Evolutionary conservation across 2,797 vertebrate genomes (phyloP).

Genomic region (Crenuchus spilurus): DNA sequence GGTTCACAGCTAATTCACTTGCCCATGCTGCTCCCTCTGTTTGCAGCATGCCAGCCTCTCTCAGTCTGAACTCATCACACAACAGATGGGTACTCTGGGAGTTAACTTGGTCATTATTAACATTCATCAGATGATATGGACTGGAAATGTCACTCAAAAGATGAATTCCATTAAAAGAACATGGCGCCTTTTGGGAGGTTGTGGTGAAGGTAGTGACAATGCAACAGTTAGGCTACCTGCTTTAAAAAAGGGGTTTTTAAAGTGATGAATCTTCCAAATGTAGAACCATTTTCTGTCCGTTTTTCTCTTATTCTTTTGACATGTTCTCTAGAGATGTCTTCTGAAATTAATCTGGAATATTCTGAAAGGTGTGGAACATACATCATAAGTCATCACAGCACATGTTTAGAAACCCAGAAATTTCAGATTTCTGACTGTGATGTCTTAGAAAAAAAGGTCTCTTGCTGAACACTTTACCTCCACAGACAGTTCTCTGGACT

Average conservation of each 20-base stretch:
- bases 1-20: constrained; percentile 37
- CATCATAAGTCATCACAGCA: not conserved
- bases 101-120: constrained; percentile 21
- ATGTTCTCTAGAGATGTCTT: not conserved
- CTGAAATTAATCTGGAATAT: not conserved
- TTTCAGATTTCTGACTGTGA: not conserved
- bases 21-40: constrained; percentile 36
- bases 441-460: constrained; percentile 10
- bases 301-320: no score
- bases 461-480: not conserved
- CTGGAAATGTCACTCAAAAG: constrained; percentile 26
- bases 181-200: not conserved
- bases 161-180: constrained; percentile 17
- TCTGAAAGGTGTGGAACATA: not conserved
- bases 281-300: no score
- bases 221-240: not conserved
- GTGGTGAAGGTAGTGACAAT: not conserved
- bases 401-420: not conserved
- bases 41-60: constrained; percentile 3
- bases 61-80: constrained; percentile 17
- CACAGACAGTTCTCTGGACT: constrained; percentile 6
- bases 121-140: constrained; percentile 19
- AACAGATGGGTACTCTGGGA: constrained; percentile 33
- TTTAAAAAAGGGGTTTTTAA: not conserved
- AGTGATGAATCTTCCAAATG: no score